Percentiles rank a stretch among this genome's conserved stretches.
Evolutionary conservation across 2,888 invertebrate species (phyloP).

Genomic region (Lochmaea capreae): DNA sequence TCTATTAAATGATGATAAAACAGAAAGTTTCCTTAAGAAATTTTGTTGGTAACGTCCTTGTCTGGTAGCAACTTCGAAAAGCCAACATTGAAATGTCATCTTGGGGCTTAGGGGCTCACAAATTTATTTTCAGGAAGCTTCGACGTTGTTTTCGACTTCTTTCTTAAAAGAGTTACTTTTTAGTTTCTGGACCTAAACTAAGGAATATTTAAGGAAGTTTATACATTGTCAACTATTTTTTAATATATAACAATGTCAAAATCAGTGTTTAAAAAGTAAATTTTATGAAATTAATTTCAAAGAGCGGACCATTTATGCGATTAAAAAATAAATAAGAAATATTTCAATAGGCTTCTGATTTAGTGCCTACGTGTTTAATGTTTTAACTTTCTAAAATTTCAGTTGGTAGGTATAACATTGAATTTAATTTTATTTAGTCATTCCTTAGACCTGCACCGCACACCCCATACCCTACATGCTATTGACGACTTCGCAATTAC

Average conservation of each 20-base stretch:
- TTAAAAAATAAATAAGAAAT: background rate
- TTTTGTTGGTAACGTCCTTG: background rate
- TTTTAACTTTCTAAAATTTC: conserved; percentile 2
- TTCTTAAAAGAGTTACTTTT: too few species aligned
- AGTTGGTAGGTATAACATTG: background rate
- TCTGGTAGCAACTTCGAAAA: conserved; percentile 20
- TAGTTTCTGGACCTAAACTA: too few species aligned
- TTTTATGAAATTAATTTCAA: too few species aligned
- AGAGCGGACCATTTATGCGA: too few species aligned
- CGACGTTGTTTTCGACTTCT: too few species aligned
- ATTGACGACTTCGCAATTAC: conserved; percentile 8
- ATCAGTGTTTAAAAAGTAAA: too few species aligned
- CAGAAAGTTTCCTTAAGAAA: background rate
- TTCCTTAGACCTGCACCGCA: background rate
- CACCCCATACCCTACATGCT: conserved; percentile 9
- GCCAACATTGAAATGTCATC: conserved; percentile 14
- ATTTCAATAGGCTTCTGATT: background rate
- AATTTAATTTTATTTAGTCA: conserved; percentile 1
- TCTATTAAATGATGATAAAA: too few species aligned
- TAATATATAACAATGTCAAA: too few species aligned
- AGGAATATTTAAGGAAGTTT: too few species aligned
- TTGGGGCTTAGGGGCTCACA: background rate
- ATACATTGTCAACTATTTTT: too few species aligned
- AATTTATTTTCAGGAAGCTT: background rate
- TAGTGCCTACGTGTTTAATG: background rate